Conservation (phyloP, 2,888 invertebrate species). For the Cryptocephalus moraei region DNA sequence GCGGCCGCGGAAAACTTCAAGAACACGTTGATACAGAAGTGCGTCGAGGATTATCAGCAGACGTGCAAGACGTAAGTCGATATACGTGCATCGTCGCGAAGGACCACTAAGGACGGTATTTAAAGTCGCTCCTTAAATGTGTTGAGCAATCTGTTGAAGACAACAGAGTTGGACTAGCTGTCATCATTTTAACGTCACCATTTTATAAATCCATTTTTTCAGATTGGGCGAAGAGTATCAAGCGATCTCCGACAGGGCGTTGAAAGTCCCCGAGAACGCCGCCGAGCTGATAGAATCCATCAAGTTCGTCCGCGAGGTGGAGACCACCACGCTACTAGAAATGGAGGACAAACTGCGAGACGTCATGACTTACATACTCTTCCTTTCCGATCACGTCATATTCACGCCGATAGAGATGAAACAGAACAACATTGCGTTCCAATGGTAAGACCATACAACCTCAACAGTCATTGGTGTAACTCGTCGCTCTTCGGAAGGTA, state of each 20-base stretch:
- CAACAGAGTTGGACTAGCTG: no score
- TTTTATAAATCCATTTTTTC: no score
- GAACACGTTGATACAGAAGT: constrained; percentile 57
- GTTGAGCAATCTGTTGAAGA: no score
- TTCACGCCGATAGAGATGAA: constrained; percentile 80
- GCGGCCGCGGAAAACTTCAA: constrained; percentile 57
- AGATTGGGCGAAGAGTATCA: constrained; percentile 81
- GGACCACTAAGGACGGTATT: no score
- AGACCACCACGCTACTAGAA: constrained; percentile 55
- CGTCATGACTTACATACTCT: constrained; percentile 64
- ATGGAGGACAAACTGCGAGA: constrained; percentile 66
- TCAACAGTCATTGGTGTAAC: not conserved
- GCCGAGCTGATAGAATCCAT: constrained; percentile 76
- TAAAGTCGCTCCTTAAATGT: no score
- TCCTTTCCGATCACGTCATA: constrained; percentile 71
- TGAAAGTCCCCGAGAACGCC: constrained; percentile 74
- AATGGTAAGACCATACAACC: constrained; percentile 48
- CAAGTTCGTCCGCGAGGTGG: constrained; percentile 64
- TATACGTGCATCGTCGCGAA: no score
- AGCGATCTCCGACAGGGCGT: constrained; percentile 62
- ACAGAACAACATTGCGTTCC: constrained; percentile 77
- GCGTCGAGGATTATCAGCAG: constrained; percentile 71
- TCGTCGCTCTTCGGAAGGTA: constrained; percentile 41
- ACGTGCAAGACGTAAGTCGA: constrained; percentile 64
- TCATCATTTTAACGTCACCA: no score